Base-by-base conservation (phyloP, 2,797 vertebrate species). In the Oceanodroma leucorhoa region DNA sequence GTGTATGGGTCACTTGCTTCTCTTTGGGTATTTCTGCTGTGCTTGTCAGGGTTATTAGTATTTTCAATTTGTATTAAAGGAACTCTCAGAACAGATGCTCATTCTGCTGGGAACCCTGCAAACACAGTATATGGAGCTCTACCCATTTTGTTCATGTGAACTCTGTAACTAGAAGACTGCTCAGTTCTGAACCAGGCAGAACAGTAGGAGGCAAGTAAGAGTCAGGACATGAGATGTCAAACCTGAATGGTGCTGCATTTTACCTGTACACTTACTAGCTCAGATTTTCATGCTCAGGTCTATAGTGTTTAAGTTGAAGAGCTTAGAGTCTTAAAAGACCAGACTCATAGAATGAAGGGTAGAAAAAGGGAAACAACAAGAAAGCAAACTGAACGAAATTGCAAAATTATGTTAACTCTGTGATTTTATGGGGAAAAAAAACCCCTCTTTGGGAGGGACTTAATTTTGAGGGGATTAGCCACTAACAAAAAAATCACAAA, bases 81-180 rank as follows among this genome's bases (percentile, higher is more conserved):
- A 69, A 26, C 32, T 53, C 65, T 65, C 30, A 26, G 77, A 79
- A 65, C 11, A 57, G 69, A 34, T 22, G 21, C 45, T 53, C 17
- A 6, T 82, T 89, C 81, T 79, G 6, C n/a, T 92, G 58, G 23
- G 41, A 64, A 32, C 58, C 82, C 77, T 65, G 41, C 26, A 61
- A 27, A 69, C 36, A 40, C 0, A 0, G 34, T 34, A 16, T 55
- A 23, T 38, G 32, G 38, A 60, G 2, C 38, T 69, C 4, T 6
- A 61, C 32, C 41, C 23, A 46, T 66, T 94, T 88, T 83, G 40
- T 60, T 55, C 29, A 10, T 11, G 13, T 66, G 53, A 90, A 40
- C 38, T 85, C 58, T 60, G 60, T 53, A n/a, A 65, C 30, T 32
- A 34, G 65, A 71, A 67, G 27, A 73, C 12, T 55, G 40, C 45